These are phyloP conservation scores for Falco peregrinus DNA, from an alignment of 2,797 vertebrate species.

Conservation along the genomic window DNA sequence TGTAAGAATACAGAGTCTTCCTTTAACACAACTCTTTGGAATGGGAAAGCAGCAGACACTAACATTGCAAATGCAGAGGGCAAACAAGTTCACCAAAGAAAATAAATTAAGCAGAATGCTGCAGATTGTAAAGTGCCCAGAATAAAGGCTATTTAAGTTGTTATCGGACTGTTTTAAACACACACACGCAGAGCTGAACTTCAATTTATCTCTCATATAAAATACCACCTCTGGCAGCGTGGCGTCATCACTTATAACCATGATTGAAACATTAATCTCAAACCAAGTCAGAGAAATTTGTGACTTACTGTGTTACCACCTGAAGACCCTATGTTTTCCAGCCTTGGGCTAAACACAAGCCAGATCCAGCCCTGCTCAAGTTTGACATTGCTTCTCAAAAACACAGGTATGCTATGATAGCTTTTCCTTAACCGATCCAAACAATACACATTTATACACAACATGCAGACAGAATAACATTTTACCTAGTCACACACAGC, in stretches of 20 bases:
- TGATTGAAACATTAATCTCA: constrained; percentile 14
- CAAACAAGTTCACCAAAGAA: constrained; percentile 51
- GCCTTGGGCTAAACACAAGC: constrained; percentile 53
- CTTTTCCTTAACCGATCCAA: constrained; percentile 3
- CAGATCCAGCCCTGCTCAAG: constrained; percentile 38
- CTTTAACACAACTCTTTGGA: constrained; percentile 39
- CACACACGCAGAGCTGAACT: neutral
- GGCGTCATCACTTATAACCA: neutral
- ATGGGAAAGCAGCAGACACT: constrained; percentile 46
- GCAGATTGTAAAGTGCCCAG: constrained; percentile 32
- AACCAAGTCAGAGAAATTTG: constrained; percentile 37
- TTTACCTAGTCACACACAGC: neutral
- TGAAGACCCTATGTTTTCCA: constrained; percentile 47
- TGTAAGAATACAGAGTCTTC: constrained; percentile 38
- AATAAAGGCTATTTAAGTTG: constrained; percentile 25
- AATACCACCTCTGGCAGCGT: constrained; percentile 43
- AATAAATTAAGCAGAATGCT: constrained; percentile 22
- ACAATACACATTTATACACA: neutral
- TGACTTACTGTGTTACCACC: constrained; percentile 42
- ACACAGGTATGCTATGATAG: constrained; percentile 29
- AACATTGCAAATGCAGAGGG: neutral
- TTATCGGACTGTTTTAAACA: neutral
- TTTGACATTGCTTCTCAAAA: constrained; percentile 27
- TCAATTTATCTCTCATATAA: constrained; percentile 34
- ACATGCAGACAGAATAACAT: neutral